phyloP scores from a whole-genome alignment of 2,797 vertebrate genomes.

The Thamnophis elegans region DNA sequence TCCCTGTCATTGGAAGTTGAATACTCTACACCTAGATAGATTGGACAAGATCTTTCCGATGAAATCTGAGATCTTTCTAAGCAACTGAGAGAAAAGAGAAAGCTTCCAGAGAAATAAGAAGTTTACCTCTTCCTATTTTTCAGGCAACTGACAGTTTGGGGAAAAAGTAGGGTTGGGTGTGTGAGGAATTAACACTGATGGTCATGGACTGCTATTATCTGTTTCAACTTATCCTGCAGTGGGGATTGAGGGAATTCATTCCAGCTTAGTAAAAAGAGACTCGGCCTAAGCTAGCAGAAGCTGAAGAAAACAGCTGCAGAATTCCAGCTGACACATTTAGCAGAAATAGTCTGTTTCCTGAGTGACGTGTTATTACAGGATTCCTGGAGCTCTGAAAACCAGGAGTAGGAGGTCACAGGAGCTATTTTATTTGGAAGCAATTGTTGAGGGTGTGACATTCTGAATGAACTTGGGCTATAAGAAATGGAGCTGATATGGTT shows the following conservation, averaged over 20 bases:
- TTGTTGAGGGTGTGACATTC: background rate
- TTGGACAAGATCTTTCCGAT: conserved; percentile 17
- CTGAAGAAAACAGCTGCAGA: conserved; percentile 3
- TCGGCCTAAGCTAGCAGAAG: background rate
- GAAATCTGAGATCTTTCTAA: conserved; percentile 8
- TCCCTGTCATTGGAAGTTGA: background rate
- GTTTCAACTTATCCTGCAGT: background rate
- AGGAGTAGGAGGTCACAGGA: rapidly evolving
- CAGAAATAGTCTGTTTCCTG: background rate
- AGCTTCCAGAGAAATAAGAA: background rate
- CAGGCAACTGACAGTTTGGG: background rate
- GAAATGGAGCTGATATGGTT: background rate
- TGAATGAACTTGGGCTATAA: background rate
- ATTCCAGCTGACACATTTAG: background rate
- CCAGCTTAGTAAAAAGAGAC: background rate
- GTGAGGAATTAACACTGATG: background rate
- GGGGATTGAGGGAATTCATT: background rate
- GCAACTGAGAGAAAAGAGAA: background rate
- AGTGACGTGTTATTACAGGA: rapidly evolving
- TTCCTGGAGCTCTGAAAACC: background rate
- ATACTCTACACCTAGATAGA: conserved; percentile 9
- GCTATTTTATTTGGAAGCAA: conserved; percentile 37
- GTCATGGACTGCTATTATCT: background rate
- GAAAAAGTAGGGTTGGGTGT: background rate
- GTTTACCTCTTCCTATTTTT: background rate